Evolutionary conservation across 1,140 invertebrate species (phyloP).

Genomic region (Drosophila yakuba): DNA sequence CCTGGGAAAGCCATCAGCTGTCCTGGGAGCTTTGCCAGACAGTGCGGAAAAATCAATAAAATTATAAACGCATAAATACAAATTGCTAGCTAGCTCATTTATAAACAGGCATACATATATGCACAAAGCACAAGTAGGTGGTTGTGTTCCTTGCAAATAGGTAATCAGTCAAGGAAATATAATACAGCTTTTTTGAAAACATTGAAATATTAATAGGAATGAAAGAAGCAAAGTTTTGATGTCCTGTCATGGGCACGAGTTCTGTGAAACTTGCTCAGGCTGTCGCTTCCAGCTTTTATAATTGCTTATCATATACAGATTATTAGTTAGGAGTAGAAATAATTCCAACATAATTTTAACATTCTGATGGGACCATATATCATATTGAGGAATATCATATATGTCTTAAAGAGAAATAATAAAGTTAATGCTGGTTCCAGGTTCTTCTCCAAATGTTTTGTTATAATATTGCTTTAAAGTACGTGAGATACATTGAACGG

Average conservation of each 20-base stretch:
- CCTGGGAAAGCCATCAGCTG: slow-evolving; percentile 73
- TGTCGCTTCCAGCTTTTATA: too few species aligned
- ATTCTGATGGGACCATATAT: too few species aligned
- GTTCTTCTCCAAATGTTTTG: background rate
- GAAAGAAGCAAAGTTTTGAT: background rate
- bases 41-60: slow-evolving; percentile 77
- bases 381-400: too few species aligned
- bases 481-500: slow-evolving; percentile 11
- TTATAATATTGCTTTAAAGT: slow-evolving; percentile 6
- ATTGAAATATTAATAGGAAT: background rate
- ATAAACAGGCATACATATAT: slow-evolving; percentile 34
- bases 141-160: background rate
- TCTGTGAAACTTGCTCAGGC: background rate
- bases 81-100: slow-evolving; percentile 48
- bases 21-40: slow-evolving; percentile 51
- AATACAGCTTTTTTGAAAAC: background rate
- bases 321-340: too few species aligned
- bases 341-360: too few species aligned
- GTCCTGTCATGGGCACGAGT: background rate
- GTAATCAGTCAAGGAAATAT: background rate
- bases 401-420: background rate
- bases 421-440: background rate
- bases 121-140: slow-evolving; percentile 7
- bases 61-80: slow-evolving; percentile 77
- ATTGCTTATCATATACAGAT: too few species aligned